Base-by-base conservation (phyloP, 2,888 invertebrate species). In the Spicauda simplicius region DNA sequence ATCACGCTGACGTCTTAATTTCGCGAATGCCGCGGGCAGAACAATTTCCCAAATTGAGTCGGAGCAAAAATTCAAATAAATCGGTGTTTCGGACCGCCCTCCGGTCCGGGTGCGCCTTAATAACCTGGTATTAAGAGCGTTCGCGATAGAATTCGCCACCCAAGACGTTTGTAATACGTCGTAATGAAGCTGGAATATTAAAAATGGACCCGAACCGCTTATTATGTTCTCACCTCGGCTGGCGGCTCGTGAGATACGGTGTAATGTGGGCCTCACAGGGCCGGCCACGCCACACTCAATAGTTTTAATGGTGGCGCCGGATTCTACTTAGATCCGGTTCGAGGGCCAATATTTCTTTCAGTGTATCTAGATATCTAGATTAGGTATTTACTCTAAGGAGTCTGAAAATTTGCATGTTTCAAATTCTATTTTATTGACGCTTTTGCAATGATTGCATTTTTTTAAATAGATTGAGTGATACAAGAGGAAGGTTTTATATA, bases 61-160 rank as follows among this genome's bases (percentile, higher is more conserved):
- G 87, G 89, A 82, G 89, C 89, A 91, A 92, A 91, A 91, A 91
- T 93, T 91, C 91, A 91, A 91, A 93, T 93, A 92, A 91, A 93
- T 92, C 91, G 89, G 90, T 79, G 81, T 77, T 79, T 79, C 78
- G 84, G 77, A 76, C 83, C 89, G 87, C 88, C 89, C 74, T 77
- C 79, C 79, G 77, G 77, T 77, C 8, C 86, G 88, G 80, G 80
- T 77, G 77, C 80, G 83, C 86, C 88, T 85, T 93, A 92, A 92
- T 91, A 90, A 84, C 90, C 81, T 82, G 77, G 86, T 81, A 93
- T 91, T 91, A 92, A 88, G 89, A 87, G 84, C 88, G 90, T 87
- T 86, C 90, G 91, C 92, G 89, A 91, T 92, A 91, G 91, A 91
- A 92, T 91, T 91, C 91, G 90, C 92, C 92, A 93, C 92, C 92